Conservation (phyloP, 2,797 vertebrate genomes). For the Schizothorax lantsangensis region DNA sequence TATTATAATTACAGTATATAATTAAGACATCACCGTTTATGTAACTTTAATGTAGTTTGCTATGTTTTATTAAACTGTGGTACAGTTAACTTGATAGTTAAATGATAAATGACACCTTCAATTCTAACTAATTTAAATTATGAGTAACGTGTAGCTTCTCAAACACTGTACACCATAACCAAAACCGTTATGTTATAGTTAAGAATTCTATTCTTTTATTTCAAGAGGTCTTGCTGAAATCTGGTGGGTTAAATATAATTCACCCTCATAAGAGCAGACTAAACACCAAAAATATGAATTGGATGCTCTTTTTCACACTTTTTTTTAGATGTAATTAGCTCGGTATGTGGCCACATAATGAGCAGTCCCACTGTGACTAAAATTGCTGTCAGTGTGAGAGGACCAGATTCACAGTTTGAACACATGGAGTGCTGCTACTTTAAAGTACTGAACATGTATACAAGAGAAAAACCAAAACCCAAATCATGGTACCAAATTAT, state of each 20-base stretch:
- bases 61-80: background rate
- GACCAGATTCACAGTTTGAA: constrained; percentile 33
- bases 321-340: constrained; percentile 45
- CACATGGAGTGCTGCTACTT: constrained; percentile 25
- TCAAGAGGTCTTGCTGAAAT: background rate
- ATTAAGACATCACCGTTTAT: too few species aligned
- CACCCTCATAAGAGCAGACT: constrained; percentile 3
- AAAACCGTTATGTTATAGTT: background rate
- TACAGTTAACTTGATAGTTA: background rate
- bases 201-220: background rate
- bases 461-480: constrained; percentile 11
- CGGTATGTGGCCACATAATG: constrained; percentile 44
- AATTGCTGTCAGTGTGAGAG: constrained; percentile 47
- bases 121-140: background rate
- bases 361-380: constrained; percentile 47
- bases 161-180: background rate
- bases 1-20: too few species aligned
- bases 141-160: background rate
- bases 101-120: background rate
- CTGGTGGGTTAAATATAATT: background rate
- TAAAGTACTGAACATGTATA: background rate
- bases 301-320: constrained; percentile 39
- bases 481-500: background rate
- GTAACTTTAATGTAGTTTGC: background rate
- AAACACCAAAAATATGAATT: constrained; percentile 38